Base-by-base conservation (phyloP, 1,140 invertebrate genomes). In the Drusus annulatus region DNA sequence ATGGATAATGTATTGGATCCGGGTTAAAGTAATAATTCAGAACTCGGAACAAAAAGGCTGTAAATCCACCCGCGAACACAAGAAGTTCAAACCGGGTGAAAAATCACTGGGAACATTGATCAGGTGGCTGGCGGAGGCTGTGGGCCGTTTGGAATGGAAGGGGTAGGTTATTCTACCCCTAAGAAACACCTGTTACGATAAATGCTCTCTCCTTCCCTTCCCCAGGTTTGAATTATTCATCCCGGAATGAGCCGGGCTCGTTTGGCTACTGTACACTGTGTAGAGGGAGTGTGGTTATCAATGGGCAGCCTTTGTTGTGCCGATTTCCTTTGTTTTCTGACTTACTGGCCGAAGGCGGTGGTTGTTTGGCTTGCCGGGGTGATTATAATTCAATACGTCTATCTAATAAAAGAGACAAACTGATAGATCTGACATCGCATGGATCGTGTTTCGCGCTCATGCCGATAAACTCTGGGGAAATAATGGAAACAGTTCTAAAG, bases 121-220 rank as follows among this genome's bases (percentile, higher is more conserved):
- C 62, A 28, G 56, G 16, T 19, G 56, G 36, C 36, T 45, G 36
- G 36, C 36, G 10, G 36, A 45, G 36, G 25, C 1, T 45, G 36
- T 45, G 36, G 36, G 36, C 36, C 8, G 36, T 60, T 23, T 3
- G 8, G 54, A 17, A 2, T 15, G 60, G 62, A n/a, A 15, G 15
- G 23, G 62, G 28, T 3, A 28, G 16, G 16, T n/a, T 10, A 28
- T 25, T n/a, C 62, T 65, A 7, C 28, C 62, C 25, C 25, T 25
- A 60, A 19, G 23, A 65, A 65, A 65, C 62, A 65, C 62, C 62
- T 65, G 62, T 65, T 25, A 65, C 62, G 62, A 65, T 65, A 65
- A 65, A 65, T 65, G 21, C 62, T 65, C 62, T 65, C 62, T 28
- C 21, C 36, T 45, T 45, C 36, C 10, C 36, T 10, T 45, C 10